These are phyloP conservation scores for Lepidocyrtoides sp. DNA, from an alignment of 2,888 invertebrate genomes.

Conservation along the genomic window DNA sequence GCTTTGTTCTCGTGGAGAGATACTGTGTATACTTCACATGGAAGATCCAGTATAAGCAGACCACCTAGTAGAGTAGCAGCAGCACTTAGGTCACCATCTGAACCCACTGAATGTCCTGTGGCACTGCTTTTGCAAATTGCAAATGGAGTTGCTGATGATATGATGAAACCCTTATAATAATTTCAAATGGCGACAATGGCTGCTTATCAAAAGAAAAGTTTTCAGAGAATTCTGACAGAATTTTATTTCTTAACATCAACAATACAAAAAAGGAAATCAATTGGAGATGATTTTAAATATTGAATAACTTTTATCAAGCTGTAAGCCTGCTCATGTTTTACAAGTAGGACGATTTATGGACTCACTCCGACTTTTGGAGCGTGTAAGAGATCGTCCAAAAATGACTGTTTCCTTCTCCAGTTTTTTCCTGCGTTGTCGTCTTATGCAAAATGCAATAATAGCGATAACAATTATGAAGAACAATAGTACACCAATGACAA, in stretches of 20 bases:
- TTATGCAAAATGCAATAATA: slow-evolving; percentile 73
- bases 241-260: slow-evolving; percentile 17
- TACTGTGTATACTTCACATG: slow-evolving; percentile 14
- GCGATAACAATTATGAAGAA: slow-evolving; percentile 83
- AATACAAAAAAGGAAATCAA: slow-evolving; percentile 15
- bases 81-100: background rate
- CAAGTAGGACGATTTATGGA: slow-evolving; percentile 33
- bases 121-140: slow-evolving; percentile 10
- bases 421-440: slow-evolving; percentile 77
- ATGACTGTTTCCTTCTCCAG: slow-evolving; percentile 69
- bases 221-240: background rate
- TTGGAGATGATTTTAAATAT: background rate
- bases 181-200: slow-evolving; percentile 6
- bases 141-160: background rate
- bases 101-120: background rate
- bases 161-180: slow-evolving; percentile 19
- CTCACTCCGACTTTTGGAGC: slow-evolving; percentile 67
- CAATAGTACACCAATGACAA: slow-evolving; percentile 81
- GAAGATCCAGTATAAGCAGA: slow-evolving; percentile 20
- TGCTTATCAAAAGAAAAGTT: background rate
- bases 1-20: slow-evolving; percentile 51
- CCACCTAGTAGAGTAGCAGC: background rate
- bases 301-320: background rate
- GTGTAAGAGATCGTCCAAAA: slow-evolving; percentile 74
- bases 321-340: slow-evolving; percentile 4